phyloP scores from a whole-genome alignment of 1,140 invertebrate genomes.

The Penaeus japonicus region DNA sequence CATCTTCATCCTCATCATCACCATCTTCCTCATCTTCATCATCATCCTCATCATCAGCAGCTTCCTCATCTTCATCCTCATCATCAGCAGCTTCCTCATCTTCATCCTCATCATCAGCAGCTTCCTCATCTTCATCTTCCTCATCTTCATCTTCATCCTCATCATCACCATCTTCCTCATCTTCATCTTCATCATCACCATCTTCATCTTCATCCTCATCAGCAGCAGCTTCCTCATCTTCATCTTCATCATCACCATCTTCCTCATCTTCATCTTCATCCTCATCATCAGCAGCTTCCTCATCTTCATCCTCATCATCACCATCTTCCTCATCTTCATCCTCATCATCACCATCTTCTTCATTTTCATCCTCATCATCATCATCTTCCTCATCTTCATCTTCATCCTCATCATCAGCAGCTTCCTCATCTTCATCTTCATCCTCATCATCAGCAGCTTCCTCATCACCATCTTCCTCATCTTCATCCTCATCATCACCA shows the following conservation, averaged over 20 bases:
- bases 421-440: too few relatives aligned
- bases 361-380: not conserved
- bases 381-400: not conserved
- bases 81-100: not conserved
- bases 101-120: not conserved
- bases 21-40: not conserved
- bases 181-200: not conserved
- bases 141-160: not conserved
- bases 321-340: not conserved
- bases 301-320: not conserved
- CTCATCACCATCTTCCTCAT: too few relatives aligned
- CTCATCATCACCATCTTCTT: not conserved
- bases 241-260: not conserved
- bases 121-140: not conserved
- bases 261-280: not conserved
- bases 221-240: not conserved
- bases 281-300: not conserved
- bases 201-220: not conserved
- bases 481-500: too few relatives aligned
- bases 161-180: not conserved
- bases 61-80: not conserved
- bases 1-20: not conserved
- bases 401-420: too few relatives aligned
- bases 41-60: not conserved
- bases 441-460: too few relatives aligned